Percentiles rank a stretch among this genome's conserved stretches.
Conservation (phyloP, 2,888 invertebrate genomes). For the Plebejus argus region DNA sequence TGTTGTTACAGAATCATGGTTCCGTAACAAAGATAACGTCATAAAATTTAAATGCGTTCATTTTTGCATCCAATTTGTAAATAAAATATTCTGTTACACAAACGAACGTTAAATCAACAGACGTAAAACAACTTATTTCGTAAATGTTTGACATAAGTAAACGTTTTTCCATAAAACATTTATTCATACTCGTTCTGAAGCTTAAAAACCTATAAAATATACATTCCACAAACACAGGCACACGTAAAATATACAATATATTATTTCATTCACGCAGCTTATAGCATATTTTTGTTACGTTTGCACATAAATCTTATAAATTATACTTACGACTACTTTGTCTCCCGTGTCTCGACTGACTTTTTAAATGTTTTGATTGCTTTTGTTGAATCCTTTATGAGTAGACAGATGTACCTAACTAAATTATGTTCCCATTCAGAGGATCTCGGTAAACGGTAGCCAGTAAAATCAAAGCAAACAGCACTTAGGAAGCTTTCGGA, state of each 20-base stretch:
- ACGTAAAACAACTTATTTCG: slow-evolving; percentile 10
- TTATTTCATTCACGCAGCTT: background rate
- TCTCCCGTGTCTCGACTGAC: background rate
- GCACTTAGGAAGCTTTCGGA: slow-evolving; percentile 26
- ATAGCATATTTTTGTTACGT: background rate
- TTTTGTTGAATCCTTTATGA: background rate
- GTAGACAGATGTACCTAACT: background rate
- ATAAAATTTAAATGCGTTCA: slow-evolving; percentile 28
- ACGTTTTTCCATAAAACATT: slow-evolving; percentile 19
- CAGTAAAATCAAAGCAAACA: slow-evolving; percentile 35
- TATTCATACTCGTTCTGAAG: background rate
- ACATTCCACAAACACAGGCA: background rate
- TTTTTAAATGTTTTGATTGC: background rate
- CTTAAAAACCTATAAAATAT: slow-evolving; percentile 10
- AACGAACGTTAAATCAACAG: slow-evolving; percentile 14
- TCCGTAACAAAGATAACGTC: slow-evolving; percentile 19
- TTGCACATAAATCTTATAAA: background rate
- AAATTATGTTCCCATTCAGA: background rate
- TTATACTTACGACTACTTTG: background rate
- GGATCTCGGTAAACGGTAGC: background rate
- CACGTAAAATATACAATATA: background rate
- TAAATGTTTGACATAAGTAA: slow-evolving; percentile 6
- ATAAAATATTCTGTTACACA: background rate
- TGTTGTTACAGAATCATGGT: slow-evolving; percentile 24
- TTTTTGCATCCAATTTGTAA: slow-evolving; percentile 9